Percentiles rank a stretch among this genome's conserved stretches.
These are phyloP conservation scores for Sericinus montela DNA, from an alignment of 2,888 invertebrate genomes.

Conservation along the genomic window DNA sequence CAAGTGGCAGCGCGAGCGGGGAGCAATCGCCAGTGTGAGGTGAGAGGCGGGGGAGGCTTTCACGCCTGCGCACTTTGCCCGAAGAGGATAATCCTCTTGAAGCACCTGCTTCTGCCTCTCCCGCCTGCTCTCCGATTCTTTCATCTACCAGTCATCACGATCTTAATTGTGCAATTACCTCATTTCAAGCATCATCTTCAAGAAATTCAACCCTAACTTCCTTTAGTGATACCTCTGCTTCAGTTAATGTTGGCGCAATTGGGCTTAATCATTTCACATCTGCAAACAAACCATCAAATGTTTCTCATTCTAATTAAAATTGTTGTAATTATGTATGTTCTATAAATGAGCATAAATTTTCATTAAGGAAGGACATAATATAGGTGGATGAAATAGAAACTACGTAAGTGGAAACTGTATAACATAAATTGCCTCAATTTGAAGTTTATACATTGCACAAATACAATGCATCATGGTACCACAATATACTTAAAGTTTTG, in stretches of 20 bases:
- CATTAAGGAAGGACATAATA: too few relatives aligned
- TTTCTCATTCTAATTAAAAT: background rate
- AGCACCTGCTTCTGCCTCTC: slow-evolving; percentile 46
- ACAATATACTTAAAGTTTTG: too few relatives aligned
- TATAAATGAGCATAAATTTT: too few relatives aligned
- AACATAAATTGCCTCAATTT: too few relatives aligned
- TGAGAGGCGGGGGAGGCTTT: slow-evolving; percentile 72
- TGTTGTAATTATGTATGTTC: too few relatives aligned
- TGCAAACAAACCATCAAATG: background rate
- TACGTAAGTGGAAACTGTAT: too few relatives aligned
- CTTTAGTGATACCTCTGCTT: background rate
- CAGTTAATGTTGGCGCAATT: background rate
- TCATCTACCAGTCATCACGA: slow-evolving; percentile 20
- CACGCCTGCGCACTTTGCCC: slow-evolving; percentile 66
- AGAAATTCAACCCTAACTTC: background rate
- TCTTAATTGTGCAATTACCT: background rate
- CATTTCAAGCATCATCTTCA: background rate
- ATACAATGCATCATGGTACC: too few relatives aligned
- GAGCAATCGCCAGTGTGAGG: slow-evolving; percentile 75
- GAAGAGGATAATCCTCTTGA: slow-evolving; percentile 57
- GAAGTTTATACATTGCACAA: too few relatives aligned
- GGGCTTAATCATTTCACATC: background rate
- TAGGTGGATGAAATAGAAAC: too few relatives aligned
- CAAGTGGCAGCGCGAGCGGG: slow-evolving; percentile 68
- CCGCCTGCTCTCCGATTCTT: slow-evolving; percentile 39